Evolutionary conservation across 64 coral and sea anemone genomes (phyloP), one percentile per base, ranked within the genome.

Genomic region (Actinia tenebrosa): DNA sequence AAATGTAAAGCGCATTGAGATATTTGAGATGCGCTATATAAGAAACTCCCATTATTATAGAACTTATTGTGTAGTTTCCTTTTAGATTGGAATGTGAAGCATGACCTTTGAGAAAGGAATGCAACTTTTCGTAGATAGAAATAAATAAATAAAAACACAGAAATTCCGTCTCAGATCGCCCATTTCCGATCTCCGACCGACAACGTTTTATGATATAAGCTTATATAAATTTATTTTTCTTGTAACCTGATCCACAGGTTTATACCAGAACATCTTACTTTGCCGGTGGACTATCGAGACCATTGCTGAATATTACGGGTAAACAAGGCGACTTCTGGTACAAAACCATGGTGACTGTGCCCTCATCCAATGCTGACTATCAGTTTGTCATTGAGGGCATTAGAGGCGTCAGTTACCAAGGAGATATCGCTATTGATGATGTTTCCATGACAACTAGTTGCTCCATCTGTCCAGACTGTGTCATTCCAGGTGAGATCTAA

Each of bases 351-450:
- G 90, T 98, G 30, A 85, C 44, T 53, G 86, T 91, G 8, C 84
- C 84, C 11, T 87, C 71, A 23, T 72, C 47, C 1, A 88, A 37
- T 13, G 75, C 92, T 27, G 97, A 99, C 60, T 99, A 82, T 90
- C 92, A 99, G 89, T 87, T 99, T 79, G 97, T 99, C 10, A 95
- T 99, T 45, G 93, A 95, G 69, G 97, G 97, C 17, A 78, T 99
- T 43, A 85, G 97, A 66, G 97, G 97, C 17, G 83, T 37, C 7
- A 89, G 93, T 45, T 99, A 92, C 79, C 84, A 94, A 62, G 97
- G 97, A 37, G 97, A 99, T 23, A 99, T 99, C 27, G 86, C 90
- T 26, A 92, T 99, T 83, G 97, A 99, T 59, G 97, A 99, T 60
- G 86, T 99, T 0, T 99, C 97, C 19, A 80, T 99, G 4, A 99